These are phyloP conservation scores for Gallinago stenura DNA, from an alignment of 2,797 vertebrate genomes.

Conservation along the genomic window DNA sequence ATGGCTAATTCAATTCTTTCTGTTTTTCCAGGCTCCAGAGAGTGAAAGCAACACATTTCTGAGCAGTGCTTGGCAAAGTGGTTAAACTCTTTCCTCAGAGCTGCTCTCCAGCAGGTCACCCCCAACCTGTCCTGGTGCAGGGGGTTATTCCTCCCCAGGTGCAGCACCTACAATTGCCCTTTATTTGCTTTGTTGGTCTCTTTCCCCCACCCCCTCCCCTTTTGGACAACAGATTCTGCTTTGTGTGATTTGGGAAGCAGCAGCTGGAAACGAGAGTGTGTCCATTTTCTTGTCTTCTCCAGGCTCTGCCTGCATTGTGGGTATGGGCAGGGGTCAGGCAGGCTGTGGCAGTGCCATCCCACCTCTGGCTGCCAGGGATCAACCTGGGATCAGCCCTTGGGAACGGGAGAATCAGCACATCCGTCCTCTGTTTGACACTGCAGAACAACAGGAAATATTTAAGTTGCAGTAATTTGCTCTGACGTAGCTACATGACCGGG, in stretches of 20 bases:
- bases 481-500: background rate
- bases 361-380: background rate
- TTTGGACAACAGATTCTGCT: background rate
- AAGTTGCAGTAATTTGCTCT: background rate
- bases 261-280: background rate
- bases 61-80: background rate
- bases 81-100: background rate
- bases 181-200: background rate
- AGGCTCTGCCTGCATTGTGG: background rate
- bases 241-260: background rate
- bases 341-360: background rate
- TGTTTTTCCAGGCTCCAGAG: background rate
- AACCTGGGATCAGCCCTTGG: background rate
- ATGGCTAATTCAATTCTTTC: background rate
- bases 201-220: no score
- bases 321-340: background rate
- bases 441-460: background rate
- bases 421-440: background rate
- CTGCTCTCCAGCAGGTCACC: no score
- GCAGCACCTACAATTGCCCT: background rate
- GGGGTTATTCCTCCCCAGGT: no score
- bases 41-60: background rate
- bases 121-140: no score
- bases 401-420: background rate
- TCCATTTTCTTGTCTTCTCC: background rate